Conservation (phyloP, 2,113 vertebrate genomes). For the Motacilla tschutschensis region DNA sequence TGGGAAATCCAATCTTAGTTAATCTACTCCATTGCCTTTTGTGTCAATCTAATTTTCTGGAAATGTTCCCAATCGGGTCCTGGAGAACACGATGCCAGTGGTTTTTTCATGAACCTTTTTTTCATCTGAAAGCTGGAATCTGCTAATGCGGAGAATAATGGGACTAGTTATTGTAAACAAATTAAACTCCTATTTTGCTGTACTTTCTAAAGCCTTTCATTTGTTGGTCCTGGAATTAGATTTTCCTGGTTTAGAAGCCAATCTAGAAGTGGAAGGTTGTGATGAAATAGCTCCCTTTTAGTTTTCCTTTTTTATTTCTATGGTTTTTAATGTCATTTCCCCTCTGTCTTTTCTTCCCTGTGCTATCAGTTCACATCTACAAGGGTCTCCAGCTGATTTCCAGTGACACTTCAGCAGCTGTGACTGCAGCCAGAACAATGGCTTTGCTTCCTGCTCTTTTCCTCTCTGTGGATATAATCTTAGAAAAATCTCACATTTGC, state of each 20-base stretch:
- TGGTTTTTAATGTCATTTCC: not conserved
- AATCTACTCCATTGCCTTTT: constrained; percentile 1
- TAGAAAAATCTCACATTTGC: not conserved
- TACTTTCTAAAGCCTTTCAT: constrained; percentile 9
- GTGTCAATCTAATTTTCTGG: constrained; percentile 20
- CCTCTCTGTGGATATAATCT: rapidly evolving
- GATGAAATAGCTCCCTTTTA: not conserved
- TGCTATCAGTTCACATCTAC: not conserved
- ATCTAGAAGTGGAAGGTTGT: not conserved
- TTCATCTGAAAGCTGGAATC: not conserved
- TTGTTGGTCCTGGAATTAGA: not conserved
- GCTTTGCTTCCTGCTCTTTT: not conserved
- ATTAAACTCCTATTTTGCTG: not conserved
- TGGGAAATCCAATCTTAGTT: not conserved
- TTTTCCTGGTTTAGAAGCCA: not conserved
- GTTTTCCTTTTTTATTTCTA: not conserved
- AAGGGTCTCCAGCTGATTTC: not conserved
- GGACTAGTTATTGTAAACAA: not conserved
- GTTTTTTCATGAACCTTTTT: constrained; percentile 16
- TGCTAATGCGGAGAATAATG: constrained; percentile 11
- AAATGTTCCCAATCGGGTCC: not conserved
- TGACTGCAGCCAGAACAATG: not conserved
- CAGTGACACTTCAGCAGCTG: not conserved
- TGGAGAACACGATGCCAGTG: not conserved
- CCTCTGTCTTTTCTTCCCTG: not conserved